Conservation (phyloP, 2,113 vertebrate species). For the Anser brachyrhynchus region DNA sequence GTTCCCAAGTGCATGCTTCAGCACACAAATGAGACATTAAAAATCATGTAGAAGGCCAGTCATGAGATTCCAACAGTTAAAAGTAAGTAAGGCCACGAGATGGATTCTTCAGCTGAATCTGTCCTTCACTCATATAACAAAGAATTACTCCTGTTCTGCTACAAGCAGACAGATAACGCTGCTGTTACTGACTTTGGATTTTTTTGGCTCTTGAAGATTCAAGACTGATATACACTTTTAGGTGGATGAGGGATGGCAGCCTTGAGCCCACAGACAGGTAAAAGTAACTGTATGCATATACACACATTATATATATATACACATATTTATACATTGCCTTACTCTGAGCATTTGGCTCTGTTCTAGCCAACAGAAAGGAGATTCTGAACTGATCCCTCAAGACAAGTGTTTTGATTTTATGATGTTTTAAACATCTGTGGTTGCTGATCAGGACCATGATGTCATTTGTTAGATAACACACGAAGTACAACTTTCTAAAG, state of each 20-base stretch:
- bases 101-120: background rate
- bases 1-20: background rate
- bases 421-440: background rate
- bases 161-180: background rate
- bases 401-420: rapidly evolving
- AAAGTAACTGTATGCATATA: background rate
- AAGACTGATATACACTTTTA: background rate
- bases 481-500: background rate
- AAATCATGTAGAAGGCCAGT: background rate
- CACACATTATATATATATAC: background rate
- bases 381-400: background rate
- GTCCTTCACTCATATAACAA: background rate
- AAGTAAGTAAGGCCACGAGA: background rate
- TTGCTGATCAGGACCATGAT: background rate
- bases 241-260: background rate
- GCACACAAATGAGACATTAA: background rate
- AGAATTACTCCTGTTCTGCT: background rate
- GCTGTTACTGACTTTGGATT: background rate
- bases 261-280: background rate
- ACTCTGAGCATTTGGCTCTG: background rate
- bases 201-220: background rate
- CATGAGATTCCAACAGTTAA: background rate
- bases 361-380: background rate
- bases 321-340: background rate
- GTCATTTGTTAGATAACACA: background rate